Conservation (phyloP, 2,113 vertebrate genomes). For the Ariopsis seemanni region DNA sequence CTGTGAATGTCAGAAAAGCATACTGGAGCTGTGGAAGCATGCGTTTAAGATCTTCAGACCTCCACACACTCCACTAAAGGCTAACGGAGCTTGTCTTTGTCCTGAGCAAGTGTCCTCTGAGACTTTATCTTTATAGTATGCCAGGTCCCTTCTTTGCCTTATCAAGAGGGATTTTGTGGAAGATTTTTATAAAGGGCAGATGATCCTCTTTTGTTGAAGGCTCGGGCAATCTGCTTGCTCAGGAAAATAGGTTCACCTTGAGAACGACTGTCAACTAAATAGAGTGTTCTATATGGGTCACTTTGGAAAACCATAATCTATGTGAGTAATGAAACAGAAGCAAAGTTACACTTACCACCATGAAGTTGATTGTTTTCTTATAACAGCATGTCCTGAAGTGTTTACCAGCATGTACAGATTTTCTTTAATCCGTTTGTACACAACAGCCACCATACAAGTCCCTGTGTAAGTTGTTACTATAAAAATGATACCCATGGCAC, state of each 20-base stretch:
- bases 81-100: slow-evolving; percentile 23
- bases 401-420: no score
- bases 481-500: not conserved
- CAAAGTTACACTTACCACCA: no score
- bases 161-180: not conserved
- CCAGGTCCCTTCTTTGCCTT: not conserved
- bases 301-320: not conserved
- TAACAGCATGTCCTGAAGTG: no score
- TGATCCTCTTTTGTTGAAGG: not conserved
- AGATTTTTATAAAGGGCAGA: not conserved
- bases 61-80: slow-evolving; percentile 18
- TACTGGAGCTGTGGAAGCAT: not conserved
- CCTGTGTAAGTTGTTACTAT: not conserved
- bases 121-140: slow-evolving; percentile 17
- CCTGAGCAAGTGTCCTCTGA: slow-evolving; percentile 8
- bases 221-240: not conserved
- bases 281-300: not conserved
- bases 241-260: not conserved
- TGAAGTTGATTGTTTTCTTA: no score
- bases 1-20: slow-evolving; percentile 37
- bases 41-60: slow-evolving; percentile 10
- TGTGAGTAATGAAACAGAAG: no score
- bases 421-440: not conserved
- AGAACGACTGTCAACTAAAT: not conserved
- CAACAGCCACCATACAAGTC: no score